A percentile compares a stretch with the other conserved stretches of the same genome.
Conservation (phyloP, 2,113 vertebrate species). For the Paradoxurus hermaphroditus region DNA sequence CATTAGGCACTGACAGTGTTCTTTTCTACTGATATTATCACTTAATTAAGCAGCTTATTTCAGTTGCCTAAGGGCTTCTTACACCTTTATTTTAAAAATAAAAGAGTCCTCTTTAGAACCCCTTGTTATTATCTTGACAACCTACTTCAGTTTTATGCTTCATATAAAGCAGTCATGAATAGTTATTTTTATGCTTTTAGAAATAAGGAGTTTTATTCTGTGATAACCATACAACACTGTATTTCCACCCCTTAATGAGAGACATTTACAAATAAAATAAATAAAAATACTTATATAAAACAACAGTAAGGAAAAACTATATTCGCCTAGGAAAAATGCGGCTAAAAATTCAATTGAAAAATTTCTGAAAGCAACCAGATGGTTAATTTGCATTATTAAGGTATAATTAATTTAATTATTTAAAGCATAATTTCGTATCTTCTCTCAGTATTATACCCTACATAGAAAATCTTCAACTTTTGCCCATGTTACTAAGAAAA, state of each 20-base stretch:
- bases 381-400: neutral
- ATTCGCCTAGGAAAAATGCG: neutral
- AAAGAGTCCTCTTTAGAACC: constrained; percentile 41
- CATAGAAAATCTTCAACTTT: neutral
- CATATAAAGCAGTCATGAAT: neutral
- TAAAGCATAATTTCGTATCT: neutral
- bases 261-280: neutral
- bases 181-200: neutral
- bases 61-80: neutral
- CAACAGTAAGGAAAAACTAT: neutral
- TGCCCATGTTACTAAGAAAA: neutral
- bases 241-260: neutral
- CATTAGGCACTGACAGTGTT: neutral
- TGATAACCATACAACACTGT: neutral
- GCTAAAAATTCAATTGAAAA: constrained; percentile 15
- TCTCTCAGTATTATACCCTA: neutral
- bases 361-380: neutral
- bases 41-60: constrained; percentile 56
- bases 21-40: neutral
- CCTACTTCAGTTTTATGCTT: neutral
- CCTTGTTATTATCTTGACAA: constrained; percentile 25
- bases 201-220: neutral
- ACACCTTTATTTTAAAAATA: constrained; percentile 49
- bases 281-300: neutral
- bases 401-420: neutral